These are phyloP conservation scores for Drosophila watanabei DNA, from an alignment of 1,140 invertebrate species.

Conservation along the genomic window DNA sequence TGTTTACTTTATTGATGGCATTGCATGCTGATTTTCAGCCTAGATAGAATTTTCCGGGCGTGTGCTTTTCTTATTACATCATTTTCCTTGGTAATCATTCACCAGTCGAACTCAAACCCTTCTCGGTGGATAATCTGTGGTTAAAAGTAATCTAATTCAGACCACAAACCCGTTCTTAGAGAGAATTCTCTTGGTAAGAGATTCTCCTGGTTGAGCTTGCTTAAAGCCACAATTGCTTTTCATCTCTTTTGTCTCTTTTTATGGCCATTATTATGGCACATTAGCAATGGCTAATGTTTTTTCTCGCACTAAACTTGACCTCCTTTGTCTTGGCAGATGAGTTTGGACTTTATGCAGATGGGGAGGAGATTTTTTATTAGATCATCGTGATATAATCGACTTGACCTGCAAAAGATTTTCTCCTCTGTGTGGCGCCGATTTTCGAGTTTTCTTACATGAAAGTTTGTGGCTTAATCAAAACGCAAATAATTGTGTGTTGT, in stretches of 20 bases:
- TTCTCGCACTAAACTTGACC: constrained; percentile 70
- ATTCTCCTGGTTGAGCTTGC: background rate
- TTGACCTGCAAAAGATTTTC: constrained; percentile 46
- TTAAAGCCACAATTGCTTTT: constrained; percentile 28
- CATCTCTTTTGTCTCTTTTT: constrained; percentile 30
- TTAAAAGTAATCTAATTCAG: background rate
- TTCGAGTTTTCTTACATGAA: constrained; percentile 28
- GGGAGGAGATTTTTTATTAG: constrained; percentile 32
- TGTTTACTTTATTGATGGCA: constrained; percentile 70
- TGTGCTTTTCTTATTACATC: constrained; percentile 72
- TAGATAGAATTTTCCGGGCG: constrained; percentile 43
- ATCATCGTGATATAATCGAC: constrained; percentile 47
- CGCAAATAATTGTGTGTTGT: constrained; percentile 53
- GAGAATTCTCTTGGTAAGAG: background rate
- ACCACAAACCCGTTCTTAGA: background rate
- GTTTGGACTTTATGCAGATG: constrained; percentile 16
- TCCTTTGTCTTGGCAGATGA: constrained; percentile 25
- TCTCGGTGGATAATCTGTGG: background rate
- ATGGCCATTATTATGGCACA: constrained; percentile 57
- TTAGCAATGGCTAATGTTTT: constrained; percentile 49
- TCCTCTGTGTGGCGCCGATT: constrained; percentile 22
- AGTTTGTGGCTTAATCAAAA: constrained; percentile 41
- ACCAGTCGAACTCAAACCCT: constrained; percentile 22
- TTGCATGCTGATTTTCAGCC: constrained; percentile 61
- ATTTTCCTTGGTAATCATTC: constrained; percentile 47